Evolutionary conservation across 2,888 invertebrate genomes (phyloP).

Genomic region (Chrysolina oricalcia): DNA sequence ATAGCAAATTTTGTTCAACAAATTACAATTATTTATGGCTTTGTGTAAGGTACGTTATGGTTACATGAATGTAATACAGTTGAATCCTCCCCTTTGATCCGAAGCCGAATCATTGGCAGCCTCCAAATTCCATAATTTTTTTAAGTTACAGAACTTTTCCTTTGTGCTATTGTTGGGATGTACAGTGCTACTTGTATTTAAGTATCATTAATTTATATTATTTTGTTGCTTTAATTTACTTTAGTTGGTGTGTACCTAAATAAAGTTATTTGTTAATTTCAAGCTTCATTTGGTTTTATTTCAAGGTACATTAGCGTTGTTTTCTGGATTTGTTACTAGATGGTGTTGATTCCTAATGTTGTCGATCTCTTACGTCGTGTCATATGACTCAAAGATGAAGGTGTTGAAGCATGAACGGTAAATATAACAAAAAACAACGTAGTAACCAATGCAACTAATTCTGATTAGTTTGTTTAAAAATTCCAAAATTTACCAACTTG

Average conservation of each 20-base stretch:
- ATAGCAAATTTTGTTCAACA: constrained; percentile 3
- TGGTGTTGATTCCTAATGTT: not conserved
- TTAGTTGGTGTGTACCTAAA: constrained; percentile 63
- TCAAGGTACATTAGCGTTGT: constrained; percentile 21
- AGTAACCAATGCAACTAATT: not conserved
- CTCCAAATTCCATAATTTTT: constrained; percentile 46
- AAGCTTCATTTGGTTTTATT: constrained; percentile 48
- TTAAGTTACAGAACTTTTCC: constrained; percentile 45
- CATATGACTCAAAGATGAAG: not conserved
- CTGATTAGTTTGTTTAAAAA: not conserved
- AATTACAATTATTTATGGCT: not conserved
- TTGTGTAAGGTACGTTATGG: not conserved
- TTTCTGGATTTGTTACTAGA: constrained; percentile 6
- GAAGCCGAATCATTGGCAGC: constrained; percentile 34
- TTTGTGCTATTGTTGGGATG: constrained; percentile 57
- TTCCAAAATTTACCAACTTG: not conserved
- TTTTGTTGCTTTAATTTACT: constrained; percentile 64
- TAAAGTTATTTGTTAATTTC: constrained; percentile 61
- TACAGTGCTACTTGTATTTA: constrained; percentile 63
- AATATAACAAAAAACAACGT: not conserved
- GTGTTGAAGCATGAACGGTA: not conserved
- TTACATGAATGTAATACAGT: constrained; percentile 12
- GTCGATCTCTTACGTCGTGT: not conserved
- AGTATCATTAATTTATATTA: constrained; percentile 65
- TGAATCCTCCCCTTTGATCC: not conserved